Percentiles rank a stretch among this genome's conserved stretches.
Conservation (phyloP, 1,140 invertebrate genomes). For the Harpegnathos saltator region DNA sequence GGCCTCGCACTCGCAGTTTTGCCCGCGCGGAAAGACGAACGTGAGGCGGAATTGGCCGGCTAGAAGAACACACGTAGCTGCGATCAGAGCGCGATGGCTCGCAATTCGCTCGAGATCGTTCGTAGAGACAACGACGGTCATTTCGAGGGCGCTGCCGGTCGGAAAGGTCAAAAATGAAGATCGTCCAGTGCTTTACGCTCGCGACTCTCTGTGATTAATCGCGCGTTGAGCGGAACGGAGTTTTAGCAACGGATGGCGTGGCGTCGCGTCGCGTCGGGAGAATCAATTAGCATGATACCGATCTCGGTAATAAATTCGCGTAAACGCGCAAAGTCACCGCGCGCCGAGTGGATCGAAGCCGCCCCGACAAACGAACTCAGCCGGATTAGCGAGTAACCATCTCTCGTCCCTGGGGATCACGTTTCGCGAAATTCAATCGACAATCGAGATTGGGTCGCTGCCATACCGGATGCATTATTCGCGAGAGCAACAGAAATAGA, state of each 20-base stretch:
- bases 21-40: constrained; percentile 12
- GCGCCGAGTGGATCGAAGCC: constrained; percentile 5
- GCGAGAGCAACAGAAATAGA: not conserved
- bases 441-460: constrained; percentile 23
- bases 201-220: constrained; percentile 24
- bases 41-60: not conserved
- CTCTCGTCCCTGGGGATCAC: constrained; percentile 29
- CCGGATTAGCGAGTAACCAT: constrained; percentile 23
- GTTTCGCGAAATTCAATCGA: constrained; percentile 54
- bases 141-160: not conserved
- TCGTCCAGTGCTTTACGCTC: not conserved
- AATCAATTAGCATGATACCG: constrained; percentile 26
- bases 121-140: not conserved
- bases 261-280: not conserved
- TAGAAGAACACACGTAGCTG: not conserved
- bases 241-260: constrained; percentile 4
- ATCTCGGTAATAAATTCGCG: constrained; percentile 13
- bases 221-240: not conserved
- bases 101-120: not conserved
- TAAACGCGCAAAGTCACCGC: constrained; percentile 30
- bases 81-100: not conserved
- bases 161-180: not conserved
- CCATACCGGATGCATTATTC: not conserved
- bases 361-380: constrained; percentile 44
- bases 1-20: not conserved